Evolutionary conservation across 2,888 invertebrate genomes (phyloP).

Genomic region (Luperina nickerlii): DNA sequence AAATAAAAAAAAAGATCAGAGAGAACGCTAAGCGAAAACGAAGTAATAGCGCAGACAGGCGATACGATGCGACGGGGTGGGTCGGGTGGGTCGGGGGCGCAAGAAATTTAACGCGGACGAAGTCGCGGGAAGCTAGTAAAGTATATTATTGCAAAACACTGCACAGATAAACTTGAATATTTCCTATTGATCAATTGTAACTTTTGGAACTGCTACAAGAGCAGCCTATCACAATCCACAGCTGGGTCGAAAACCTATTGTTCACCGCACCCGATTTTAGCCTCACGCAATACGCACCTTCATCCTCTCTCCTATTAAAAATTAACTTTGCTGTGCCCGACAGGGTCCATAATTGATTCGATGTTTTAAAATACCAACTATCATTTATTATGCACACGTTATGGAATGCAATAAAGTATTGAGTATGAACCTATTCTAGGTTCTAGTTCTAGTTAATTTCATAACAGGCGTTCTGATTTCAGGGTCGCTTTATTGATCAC

Average conservation of each 20-base stretch:
- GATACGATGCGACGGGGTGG: too few relatives aligned
- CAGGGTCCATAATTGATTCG: too few relatives aligned
- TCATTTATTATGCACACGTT: too few relatives aligned
- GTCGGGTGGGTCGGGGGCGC: too few relatives aligned
- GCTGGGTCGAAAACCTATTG: neutral
- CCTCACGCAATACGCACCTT: neutral
- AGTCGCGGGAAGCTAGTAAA: neutral
- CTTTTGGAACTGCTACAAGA: neutral
- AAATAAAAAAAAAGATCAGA: too few relatives aligned
- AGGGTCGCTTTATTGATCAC: slow-evolving; percentile 4
- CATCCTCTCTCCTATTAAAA: too few relatives aligned
- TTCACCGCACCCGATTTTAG: slow-evolving; percentile 1
- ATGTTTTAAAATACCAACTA: too few relatives aligned
- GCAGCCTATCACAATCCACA: neutral
- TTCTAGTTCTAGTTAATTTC: slow-evolving; percentile 2
- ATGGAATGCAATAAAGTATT: too few relatives aligned
- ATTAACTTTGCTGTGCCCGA: too few relatives aligned
- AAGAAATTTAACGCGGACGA: too few relatives aligned
- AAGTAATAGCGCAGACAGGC: too few relatives aligned
- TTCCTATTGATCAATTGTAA: neutral
- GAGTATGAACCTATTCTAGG: slow-evolving; percentile 1
- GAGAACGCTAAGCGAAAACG: too few relatives aligned
- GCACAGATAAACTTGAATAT: neutral
- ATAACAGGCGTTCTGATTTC: slow-evolving; percentile 1
- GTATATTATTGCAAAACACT: neutral